Conservation (phyloP, 2,113 vertebrate genomes). For the Leptosomus discolor region DNA sequence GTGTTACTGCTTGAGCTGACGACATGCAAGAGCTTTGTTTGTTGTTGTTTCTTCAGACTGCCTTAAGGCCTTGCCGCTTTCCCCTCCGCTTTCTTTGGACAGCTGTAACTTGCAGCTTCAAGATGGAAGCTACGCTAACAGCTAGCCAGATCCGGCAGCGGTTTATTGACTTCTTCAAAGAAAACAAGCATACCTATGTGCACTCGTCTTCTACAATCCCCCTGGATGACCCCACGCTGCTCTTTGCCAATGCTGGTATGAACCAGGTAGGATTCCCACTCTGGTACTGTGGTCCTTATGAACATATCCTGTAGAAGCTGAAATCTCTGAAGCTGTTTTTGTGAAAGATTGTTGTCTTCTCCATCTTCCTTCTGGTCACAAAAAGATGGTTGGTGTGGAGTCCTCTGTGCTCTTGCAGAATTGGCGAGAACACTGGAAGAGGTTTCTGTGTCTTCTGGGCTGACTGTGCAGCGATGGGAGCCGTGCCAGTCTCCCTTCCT, state of each 20-base stretch:
- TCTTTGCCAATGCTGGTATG: conserved; percentile 98
- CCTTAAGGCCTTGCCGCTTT: not conserved
- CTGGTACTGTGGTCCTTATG: fast-evolving
- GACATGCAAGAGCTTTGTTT: fast-evolving
- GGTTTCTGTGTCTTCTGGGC: not conserved
- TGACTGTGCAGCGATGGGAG: not conserved
- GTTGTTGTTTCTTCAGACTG: not conserved
- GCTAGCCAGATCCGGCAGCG: conserved; percentile 89
- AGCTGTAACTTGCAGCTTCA: conserved; percentile 8
- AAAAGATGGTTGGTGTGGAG: not conserved
- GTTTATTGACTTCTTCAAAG: conserved; percentile 92
- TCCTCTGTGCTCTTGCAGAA: not conserved
- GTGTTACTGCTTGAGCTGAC: not conserved
- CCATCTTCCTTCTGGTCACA: not conserved
- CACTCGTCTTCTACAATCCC: conserved; percentile 93
- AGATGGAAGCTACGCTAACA: conserved; percentile 83
- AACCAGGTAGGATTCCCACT: conserved; percentile 85
- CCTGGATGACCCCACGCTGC: conserved; percentile 93
- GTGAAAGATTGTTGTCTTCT: not conserved
- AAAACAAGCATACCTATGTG: conserved; percentile 87
- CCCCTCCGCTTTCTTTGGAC: not conserved
- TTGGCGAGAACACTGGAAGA: not conserved
- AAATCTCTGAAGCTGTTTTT: not conserved
- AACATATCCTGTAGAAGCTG: not conserved
- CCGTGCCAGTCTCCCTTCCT: not conserved